Conservation (phyloP, 64 coral and sea anemone genomes). For the Cladopsammia gracilis region DNA sequence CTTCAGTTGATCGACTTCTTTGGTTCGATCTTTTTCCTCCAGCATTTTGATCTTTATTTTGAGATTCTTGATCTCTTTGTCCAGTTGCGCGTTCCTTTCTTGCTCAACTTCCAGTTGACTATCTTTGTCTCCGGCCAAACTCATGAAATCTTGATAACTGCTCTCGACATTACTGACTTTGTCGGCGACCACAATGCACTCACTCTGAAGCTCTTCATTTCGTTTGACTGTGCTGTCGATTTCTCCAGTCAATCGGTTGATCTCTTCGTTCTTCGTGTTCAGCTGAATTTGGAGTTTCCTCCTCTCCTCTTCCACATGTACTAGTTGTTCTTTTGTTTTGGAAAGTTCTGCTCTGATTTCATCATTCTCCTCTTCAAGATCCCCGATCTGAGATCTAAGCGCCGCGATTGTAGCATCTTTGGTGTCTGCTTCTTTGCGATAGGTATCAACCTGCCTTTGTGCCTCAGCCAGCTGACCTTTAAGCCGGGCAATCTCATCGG, state of each 20-base stretch:
- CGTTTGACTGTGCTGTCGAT: conserved; percentile 76
- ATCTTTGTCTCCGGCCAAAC: conserved; percentile 64
- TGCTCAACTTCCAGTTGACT: conserved; percentile 67
- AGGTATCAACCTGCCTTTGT: conserved; percentile 74
- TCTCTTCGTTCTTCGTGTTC: conserved; percentile 83
- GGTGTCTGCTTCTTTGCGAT: conserved; percentile 68
- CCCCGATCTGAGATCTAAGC: conserved; percentile 65
- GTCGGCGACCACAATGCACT: conserved; percentile 77
- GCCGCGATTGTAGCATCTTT: conserved; percentile 88
- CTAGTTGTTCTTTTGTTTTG: conserved; percentile 75
- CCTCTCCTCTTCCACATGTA: conserved; percentile 79
- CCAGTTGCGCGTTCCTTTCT: conserved; percentile 73
- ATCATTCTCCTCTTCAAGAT: conserved; percentile 82
- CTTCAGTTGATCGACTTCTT: conserved; percentile 87
- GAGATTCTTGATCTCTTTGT: conserved; percentile 70
- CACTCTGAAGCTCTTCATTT: conserved; percentile 85
- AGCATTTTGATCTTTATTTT: conserved; percentile 73
- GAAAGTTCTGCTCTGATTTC: conserved; percentile 83
- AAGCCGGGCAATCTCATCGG: conserved; percentile 85
- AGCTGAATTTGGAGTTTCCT: conserved; percentile 61
- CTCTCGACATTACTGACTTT: conserved; percentile 79
- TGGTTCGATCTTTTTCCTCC: conserved; percentile 81
- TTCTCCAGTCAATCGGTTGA: conserved; percentile 73
- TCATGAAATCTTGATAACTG: conserved; percentile 86
- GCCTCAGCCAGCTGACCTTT: conserved; percentile 80